Percentiles rank a stretch among this genome's conserved stretches.
Conservation (phyloP, 1,140 invertebrate genomes). For the Drusus annulatus region DNA sequence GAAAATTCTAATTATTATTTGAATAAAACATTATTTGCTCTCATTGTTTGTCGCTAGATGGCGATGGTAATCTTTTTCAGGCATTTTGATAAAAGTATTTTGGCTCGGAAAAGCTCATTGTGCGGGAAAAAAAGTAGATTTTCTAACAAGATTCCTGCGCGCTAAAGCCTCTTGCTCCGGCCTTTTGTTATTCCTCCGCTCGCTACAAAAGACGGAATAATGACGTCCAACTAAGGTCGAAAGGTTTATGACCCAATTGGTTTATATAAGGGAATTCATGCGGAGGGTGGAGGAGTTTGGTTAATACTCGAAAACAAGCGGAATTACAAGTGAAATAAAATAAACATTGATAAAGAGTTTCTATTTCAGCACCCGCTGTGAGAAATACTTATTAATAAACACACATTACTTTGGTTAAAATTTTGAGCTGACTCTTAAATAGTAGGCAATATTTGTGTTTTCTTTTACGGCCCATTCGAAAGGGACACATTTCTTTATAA, state of each 20-base stretch:
- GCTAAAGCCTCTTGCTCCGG: not conserved
- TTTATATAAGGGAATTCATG: constrained; percentile 49
- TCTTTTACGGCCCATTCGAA: too few relatives aligned
- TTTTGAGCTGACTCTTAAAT: too few relatives aligned
- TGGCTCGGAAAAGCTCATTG: constrained; percentile 20
- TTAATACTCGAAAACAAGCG: constrained; percentile 11
- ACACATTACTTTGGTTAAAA: too few relatives aligned
- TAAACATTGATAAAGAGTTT: too few relatives aligned
- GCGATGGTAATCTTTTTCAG: too few relatives aligned
- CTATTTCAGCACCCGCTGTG: too few relatives aligned
- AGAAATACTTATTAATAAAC: too few relatives aligned
- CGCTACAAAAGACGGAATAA: constrained; percentile 57
- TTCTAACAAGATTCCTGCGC: constrained; percentile 26
- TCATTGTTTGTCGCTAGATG: too few relatives aligned
- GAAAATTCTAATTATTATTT: too few relatives aligned
- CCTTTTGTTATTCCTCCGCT: constrained; percentile 53
- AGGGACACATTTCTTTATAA: too few relatives aligned
- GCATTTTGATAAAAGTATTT: constrained; percentile 6
- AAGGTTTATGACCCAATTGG: constrained; percentile 58
- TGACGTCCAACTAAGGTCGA: constrained; percentile 57
- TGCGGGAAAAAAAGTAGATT: constrained; percentile 24
- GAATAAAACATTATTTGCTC: too few relatives aligned
- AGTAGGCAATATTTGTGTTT: too few relatives aligned
- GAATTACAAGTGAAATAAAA: constrained; percentile 18
- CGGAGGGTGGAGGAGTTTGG: constrained; percentile 8